Conservation (phyloP, 2,797 vertebrate species). For the Molossus molossus region DNA sequence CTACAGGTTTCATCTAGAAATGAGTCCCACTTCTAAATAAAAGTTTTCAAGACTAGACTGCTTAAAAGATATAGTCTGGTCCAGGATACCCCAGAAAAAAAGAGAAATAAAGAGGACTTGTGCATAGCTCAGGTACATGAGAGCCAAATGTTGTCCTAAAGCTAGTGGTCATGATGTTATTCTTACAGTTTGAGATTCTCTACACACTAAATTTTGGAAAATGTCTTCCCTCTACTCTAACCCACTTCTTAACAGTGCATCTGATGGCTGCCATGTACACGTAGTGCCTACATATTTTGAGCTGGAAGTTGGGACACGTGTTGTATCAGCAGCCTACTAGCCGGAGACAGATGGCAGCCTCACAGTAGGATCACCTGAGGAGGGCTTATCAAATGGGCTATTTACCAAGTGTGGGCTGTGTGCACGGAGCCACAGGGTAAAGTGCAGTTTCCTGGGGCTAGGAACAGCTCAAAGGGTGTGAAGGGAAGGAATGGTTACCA, state of each 20-base stretch:
- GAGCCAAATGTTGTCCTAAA: neutral
- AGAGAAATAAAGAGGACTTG: neutral
- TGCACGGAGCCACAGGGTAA: neutral
- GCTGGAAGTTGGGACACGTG: constrained; percentile 60
- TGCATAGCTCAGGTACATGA: neutral
- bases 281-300: constrained; percentile 55
- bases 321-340: constrained; percentile 54
- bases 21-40: constrained; percentile 26
- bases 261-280: neutral
- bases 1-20: neutral
- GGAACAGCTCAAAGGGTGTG: neutral
- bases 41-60: neutral
- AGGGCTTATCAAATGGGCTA: constrained; percentile 64
- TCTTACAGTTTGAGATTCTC: neutral
- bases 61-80: neutral
- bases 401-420: constrained; percentile 58
- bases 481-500: constrained; percentile 16
- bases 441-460: constrained; percentile 39
- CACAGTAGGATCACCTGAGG: constrained; percentile 57
- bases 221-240: neutral
- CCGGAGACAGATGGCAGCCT: constrained; percentile 71
- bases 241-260: constrained; percentile 11
- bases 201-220: constrained; percentile 34
- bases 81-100: neutral
- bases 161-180: neutral